Percentiles rank a stretch among this genome's conserved stretches.
phyloP scores from a whole-genome alignment of 2,888 invertebrate species.

The Drosophila mulleri region DNA sequence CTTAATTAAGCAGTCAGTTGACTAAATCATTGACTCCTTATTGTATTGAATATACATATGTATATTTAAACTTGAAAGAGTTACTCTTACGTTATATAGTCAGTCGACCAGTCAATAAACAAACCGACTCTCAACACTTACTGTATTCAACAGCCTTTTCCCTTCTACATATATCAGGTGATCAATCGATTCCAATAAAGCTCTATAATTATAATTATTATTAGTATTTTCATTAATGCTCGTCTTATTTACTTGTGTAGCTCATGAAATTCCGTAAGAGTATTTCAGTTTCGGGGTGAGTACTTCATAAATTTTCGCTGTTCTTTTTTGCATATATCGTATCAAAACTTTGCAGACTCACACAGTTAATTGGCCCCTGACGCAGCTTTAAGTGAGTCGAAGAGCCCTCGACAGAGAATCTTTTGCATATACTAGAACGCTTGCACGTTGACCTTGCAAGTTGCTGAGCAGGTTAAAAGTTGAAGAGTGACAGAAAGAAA shows the following conservation, averaged over 20 bases:
- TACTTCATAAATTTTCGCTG: not conserved
- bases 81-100: too few relatives aligned
- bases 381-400: constrained; percentile 10
- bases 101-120: too few relatives aligned
- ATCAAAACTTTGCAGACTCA: not conserved
- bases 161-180: not conserved
- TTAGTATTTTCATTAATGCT: too few relatives aligned
- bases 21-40: too few relatives aligned
- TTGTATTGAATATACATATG: too few relatives aligned
- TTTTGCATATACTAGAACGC: constrained; percentile 18
- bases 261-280: not conserved
- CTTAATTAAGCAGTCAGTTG: too few relatives aligned
- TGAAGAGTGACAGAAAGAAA: not conserved
- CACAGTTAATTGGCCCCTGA: not conserved
- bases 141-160: too few relatives aligned
- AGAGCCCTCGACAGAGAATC: constrained; percentile 13
- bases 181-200: too few relatives aligned
- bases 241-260: too few relatives aligned
- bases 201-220: too few relatives aligned
- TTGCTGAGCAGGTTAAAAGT: constrained; percentile 58
- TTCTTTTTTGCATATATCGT: not conserved
- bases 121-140: too few relatives aligned
- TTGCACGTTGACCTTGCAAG: constrained; percentile 55
- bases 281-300: not conserved
- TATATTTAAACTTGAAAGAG: too few relatives aligned